Evolutionary conservation across 2,113 vertebrate species (phyloP).

Genomic region (Salvelinus alpinus): DNA sequence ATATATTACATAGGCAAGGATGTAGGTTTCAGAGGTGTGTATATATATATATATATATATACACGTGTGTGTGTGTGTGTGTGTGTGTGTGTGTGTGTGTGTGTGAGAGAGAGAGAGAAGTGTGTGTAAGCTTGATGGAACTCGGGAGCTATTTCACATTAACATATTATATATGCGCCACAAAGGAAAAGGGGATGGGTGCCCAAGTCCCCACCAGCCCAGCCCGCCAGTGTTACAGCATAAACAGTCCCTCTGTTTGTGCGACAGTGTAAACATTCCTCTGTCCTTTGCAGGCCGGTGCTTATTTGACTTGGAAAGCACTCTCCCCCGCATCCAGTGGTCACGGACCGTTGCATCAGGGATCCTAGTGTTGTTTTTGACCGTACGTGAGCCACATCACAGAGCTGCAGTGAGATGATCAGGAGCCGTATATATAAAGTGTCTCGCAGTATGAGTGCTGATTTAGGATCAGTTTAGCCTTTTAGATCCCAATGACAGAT

Average conservation of each 20-base stretch:
- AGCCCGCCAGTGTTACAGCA: conserved; percentile 34
- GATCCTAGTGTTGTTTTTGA: conserved; percentile 67
- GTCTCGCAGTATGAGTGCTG: too few species aligned
- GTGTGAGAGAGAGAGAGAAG: too few species aligned
- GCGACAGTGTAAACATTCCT: conserved; percentile 70
- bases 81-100: too few species aligned
- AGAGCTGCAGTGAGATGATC: conserved; percentile 46
- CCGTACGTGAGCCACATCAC: conserved; percentile 72
- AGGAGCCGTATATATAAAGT: too few species aligned
- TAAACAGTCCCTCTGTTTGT: conserved; percentile 54
- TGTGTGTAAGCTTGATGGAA: conserved; percentile 22
- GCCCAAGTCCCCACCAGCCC: neutral
- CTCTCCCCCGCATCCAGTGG: conserved; percentile 70
- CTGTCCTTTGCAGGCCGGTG: conserved; percentile 27
- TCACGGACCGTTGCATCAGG: conserved; percentile 81
- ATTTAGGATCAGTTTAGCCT: too few species aligned
- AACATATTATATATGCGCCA: conserved; percentile 27
- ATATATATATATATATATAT: too few species aligned
- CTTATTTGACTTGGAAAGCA: conserved; percentile 83
- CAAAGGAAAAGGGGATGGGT: conserved; percentile 6
- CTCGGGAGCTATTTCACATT: conserved; percentile 48
- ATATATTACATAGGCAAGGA: too few species aligned
- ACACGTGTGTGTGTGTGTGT: too few species aligned
- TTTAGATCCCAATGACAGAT: too few species aligned
- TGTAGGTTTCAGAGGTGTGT: too few species aligned